A percentile compares a stretch with the other conserved stretches of the same genome.
Evolutionary conservation across 2,113 vertebrate species (phyloP).

Genomic region (Chlorodrepanis virens): DNA sequence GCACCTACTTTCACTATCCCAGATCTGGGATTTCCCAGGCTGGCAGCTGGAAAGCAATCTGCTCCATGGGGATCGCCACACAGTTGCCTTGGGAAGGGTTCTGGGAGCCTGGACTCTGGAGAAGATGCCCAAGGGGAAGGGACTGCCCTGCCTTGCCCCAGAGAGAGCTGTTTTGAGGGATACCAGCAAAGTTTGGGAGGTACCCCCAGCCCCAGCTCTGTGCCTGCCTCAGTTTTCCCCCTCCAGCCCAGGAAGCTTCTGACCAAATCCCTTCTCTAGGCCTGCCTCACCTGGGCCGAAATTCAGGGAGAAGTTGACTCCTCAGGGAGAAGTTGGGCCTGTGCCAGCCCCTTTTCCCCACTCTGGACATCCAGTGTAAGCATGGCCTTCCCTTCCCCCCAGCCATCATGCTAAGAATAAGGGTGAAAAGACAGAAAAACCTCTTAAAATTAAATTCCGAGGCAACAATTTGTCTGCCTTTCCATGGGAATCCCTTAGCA

Average conservation of each 20-base stretch:
- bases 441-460: background rate
- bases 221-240: background rate
- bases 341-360: background rate
- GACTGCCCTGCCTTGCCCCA: background rate
- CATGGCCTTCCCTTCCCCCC: background rate
- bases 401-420: background rate
- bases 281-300: background rate
- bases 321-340: background rate
- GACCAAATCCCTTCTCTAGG: background rate
- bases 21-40: background rate
- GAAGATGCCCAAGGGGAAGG: background rate
- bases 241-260: background rate
- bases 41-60: background rate
- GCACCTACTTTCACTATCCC: background rate
- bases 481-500: background rate
- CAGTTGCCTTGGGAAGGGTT: background rate
- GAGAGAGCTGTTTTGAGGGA: background rate
- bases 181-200: background rate
- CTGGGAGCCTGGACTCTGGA: background rate
- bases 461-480: background rate
- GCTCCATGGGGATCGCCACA: fast-evolving
- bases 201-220: too few species aligned
- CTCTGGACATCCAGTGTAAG: background rate
- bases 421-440: background rate
- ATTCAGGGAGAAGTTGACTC: background rate